Evolutionary conservation across 2,888 invertebrate genomes (phyloP).

Genomic region (Cancer borealis): DNA sequence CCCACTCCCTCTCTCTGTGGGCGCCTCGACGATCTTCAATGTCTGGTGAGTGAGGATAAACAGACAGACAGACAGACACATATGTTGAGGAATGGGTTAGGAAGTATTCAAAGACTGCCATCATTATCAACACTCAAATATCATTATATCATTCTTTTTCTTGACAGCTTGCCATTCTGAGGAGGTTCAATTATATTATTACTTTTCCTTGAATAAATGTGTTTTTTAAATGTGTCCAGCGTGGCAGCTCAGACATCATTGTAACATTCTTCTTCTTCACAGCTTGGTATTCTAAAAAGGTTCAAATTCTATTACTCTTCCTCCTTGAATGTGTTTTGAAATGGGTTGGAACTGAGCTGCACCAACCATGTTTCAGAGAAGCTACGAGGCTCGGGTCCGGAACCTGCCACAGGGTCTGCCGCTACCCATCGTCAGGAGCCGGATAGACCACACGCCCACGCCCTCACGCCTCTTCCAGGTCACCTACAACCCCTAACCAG

Average conservation of each 20-base stretch:
- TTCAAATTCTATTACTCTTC: background rate
- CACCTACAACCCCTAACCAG: background rate
- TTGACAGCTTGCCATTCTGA: background rate
- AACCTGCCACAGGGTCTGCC: slow-evolving; percentile 2
- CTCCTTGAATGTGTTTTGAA: background rate
- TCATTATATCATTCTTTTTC: background rate
- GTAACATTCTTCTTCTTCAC: background rate
- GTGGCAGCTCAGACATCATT: background rate
- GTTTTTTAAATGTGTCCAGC: background rate
- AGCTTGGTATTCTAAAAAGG: background rate
- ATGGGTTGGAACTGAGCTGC: background rate
- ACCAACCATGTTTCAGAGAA: background rate
- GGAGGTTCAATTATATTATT: background rate
- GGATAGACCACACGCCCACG: slow-evolving; percentile 62
- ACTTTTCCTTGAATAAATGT: too few relatives aligned
- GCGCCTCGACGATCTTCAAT: slow-evolving; percentile 44
- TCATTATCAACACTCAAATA: background rate
- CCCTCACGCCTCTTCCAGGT: slow-evolving; percentile 47
- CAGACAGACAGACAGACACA: background rate
- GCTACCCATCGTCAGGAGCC: slow-evolving; percentile 51
- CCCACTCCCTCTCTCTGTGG: slow-evolving; percentile 9
- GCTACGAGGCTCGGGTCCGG: slow-evolving; percentile 32
- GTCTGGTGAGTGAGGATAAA: slow-evolving; percentile 44
- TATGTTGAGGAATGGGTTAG: background rate
- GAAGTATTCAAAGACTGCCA: background rate